Base-by-base conservation (phyloP, 2,888 invertebrate species). In the Iselma pallidipennis region DNA sequence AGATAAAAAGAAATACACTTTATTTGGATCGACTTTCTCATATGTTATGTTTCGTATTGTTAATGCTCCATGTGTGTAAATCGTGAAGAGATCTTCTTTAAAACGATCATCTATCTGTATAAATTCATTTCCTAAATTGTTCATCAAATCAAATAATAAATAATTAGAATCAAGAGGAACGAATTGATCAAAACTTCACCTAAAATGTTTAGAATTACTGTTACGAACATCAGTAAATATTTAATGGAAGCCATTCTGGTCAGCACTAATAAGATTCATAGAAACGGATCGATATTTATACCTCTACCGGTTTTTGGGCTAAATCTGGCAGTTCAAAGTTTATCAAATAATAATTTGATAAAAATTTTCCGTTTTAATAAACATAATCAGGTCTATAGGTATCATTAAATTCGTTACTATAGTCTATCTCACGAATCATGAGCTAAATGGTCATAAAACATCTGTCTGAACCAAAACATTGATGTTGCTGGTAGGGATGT, bases 31-130 rank as follows among this genome's bases (percentile, higher is more conserved):
- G 6, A 75, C 72, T n/a, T 69, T 70, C 25, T 61, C 63, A n/a
- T 70, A 50, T 31, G 67, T 66, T 21, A 74, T 55, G 12, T 74
- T 61, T 28, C 68, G 65, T 1, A 69, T 68, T 61, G 66, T 65
- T 7, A 74, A 55, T 4, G 76, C 74, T 2, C 65, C 65, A 23
- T 74, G 66, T 62, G 67, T 74, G 65, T 73, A 71, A n/a, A 76
- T 73, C 37, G 69, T 64, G 58, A 74, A 76, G 49, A 74, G 67
- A 28, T 76, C 74, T 21, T 68, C 62, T 57, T 68, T 72, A 3
- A 74, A 58, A 10, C 62, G 52, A 16, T 68, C n/a, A n/a, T n/a
- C n/a, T n/a, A n/a, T 61, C 14, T 65, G 49, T 14, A 64, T 58
- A 31, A 42, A 57, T 16, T 63, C 56, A 4, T 23, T 55, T 49